These are phyloP conservation scores for Tenebrosternarchus preto DNA, from an alignment of 2,113 vertebrate genomes.

Conservation along the genomic window DNA sequence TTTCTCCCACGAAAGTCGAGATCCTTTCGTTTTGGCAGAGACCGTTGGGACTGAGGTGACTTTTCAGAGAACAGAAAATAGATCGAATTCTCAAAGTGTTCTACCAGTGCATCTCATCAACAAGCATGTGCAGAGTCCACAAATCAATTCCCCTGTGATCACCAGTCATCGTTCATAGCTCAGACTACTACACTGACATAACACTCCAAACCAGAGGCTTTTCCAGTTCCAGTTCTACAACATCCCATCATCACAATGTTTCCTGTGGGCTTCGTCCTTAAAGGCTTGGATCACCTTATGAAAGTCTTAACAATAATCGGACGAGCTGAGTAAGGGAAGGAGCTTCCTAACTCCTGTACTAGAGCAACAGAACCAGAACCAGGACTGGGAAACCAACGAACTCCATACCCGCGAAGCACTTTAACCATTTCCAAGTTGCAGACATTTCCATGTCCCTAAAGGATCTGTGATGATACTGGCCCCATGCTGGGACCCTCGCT, in stretches of 20 bases:
- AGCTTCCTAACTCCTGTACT: too few species aligned
- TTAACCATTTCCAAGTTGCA: background rate
- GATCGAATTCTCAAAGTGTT: conserved; percentile 1
- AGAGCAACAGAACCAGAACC: too few species aligned
- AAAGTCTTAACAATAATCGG: background rate
- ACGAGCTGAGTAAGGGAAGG: background rate
- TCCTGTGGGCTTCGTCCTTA: background rate
- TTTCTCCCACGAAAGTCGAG: conserved; percentile 15
- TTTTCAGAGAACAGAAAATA: conserved; percentile 10
- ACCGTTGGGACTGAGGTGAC: background rate
- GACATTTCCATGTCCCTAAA: conserved; percentile 29
- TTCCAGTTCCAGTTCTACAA: background rate
- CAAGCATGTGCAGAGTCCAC: background rate
- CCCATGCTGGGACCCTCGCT: conserved; percentile 86
- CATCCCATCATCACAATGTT: background rate
- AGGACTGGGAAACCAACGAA: too few species aligned
- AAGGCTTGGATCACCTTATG: conserved; percentile 62
- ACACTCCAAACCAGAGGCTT: background rate
- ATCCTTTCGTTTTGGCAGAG: conserved; percentile 9
- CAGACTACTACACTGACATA: background rate
- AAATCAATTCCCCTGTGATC: conserved; percentile 14
- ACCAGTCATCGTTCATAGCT: conserved; percentile 6
- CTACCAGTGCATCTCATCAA: background rate
- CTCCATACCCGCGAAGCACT: too few species aligned
- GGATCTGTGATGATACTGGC: conserved; percentile 63